A percentile compares a stretch with the other conserved stretches of the same genome.
These are phyloP conservation scores for Drosophila arawakana DNA, from an alignment of 1,140 invertebrate species.

Conservation along the genomic window DNA sequence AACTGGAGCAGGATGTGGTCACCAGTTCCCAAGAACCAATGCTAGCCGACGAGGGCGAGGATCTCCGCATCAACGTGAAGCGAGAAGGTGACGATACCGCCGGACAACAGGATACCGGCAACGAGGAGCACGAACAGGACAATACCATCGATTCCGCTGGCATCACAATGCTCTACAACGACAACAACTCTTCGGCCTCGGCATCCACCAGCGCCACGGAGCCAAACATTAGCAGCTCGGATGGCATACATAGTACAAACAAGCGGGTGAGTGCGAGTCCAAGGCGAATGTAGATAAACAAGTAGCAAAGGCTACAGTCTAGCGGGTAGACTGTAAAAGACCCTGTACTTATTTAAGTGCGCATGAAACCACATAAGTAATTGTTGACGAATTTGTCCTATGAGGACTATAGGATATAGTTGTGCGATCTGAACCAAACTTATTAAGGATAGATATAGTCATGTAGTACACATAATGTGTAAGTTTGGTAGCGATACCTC, in stretches of 20 bases:
- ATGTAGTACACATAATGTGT: no score
- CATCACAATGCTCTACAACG: slow-evolving; percentile 66
- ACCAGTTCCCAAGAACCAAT: slow-evolving; percentile 90
- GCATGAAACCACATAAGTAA: no score
- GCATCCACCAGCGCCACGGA: slow-evolving; percentile 75
- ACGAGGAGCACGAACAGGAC: slow-evolving; percentile 87
- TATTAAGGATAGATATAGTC: no score
- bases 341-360: no score
- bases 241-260: slow-evolving; percentile 84
- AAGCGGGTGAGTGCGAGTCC: slow-evolving; percentile 71
- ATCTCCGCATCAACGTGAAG: slow-evolving; percentile 79
- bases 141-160: slow-evolving; percentile 88
- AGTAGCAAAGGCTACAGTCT: no score
- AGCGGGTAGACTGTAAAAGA: no score
- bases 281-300: no score
- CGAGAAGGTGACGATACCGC: slow-evolving; percentile 52
- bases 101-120: slow-evolving; percentile 21
- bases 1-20: slow-evolving; percentile 87
- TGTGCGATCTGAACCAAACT: no score
- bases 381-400: no score
- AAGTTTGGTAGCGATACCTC: no score
- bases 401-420: no score
- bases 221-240: slow-evolving; percentile 80
- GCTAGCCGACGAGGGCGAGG: slow-evolving; percentile 78
- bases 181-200: slow-evolving; percentile 73